Base-by-base conservation (phyloP, 2,888 invertebrate genomes). In the Camptogramma bilineatum region DNA sequence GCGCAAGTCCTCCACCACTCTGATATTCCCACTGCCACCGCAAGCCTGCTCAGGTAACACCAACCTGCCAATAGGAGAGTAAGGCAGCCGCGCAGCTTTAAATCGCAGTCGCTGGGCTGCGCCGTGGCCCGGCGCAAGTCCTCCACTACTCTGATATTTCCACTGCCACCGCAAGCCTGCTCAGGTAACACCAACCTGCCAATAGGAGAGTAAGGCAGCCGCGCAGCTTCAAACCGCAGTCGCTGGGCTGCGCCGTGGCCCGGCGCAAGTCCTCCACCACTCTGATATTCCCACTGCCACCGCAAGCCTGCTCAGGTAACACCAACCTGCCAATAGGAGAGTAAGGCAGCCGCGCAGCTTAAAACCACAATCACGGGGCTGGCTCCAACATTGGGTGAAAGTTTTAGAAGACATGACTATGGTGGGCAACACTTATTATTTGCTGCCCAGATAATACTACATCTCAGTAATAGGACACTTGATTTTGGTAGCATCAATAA, bases 291-390 rank as follows among this genome's bases (percentile, higher is more conserved):
- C 7, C 3, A 24, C 24, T 24, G 24, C 24, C 24, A 28, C 28
- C 7, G 5, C 4, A 28, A 28, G 28, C 28, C 24, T 28, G 28
- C 28, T 28, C 7, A 5, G 28, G 28, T 28, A 28, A 7, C 28
- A 28, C 7, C 28, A 7, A 28, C 28, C 4, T 5, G 5, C 4
- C 28, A 28, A 28, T 7, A 28, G 28, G 7, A 28, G 28, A 28
- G 9, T 31, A 21, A 9, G 28, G 7, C 28, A 7, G 28, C 2
- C 28, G 7, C 5, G 28, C 28, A 4, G 28, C 28, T 98, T 98
- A 94, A 98, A 98, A 94, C 97, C 98, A 80, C 98, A 98, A 94
- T 97, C 97, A 80, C 94, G 98, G 87, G 98, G 98, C 89, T 98
- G 98, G n/a, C n/a, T n/a, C n/a, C n/a, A n/a, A n/a, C n/a, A n/a